Evolutionary conservation across 2,797 vertebrate species (phyloP), one percentile per base, ranked within the genome.

Genomic region (Hydrocynus forskahlii): DNA sequence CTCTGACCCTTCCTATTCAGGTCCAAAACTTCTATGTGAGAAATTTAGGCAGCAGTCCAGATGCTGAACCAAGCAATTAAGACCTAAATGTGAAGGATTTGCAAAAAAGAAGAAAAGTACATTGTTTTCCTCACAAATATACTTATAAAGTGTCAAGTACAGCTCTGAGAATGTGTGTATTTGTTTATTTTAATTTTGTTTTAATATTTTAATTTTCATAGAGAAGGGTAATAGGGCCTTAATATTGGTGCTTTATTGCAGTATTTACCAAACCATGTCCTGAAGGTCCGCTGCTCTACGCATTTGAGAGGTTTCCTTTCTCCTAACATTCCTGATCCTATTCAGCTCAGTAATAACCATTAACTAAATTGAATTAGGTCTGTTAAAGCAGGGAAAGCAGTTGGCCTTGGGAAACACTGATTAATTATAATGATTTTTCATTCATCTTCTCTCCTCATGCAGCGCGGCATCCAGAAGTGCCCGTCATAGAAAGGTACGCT

Each of bases 401-500:
- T 54, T 54, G 4, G 45, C 0, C 7, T 12, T 48, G 8, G 12
- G 45, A 48, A 54, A 7, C 0, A 1, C 9, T 13, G 29, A 7
- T 43, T 59, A 1, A 0, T 8, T 45, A 3, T 14, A 10, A n/a
- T 5, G 1, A 0, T 6, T n/a, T 40, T 16, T 48, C 35, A 35
- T 59, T 21, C 1, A 29, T 79, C 54, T 23, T 14, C 9, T 7
- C 7, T 76, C 0, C 21, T 48, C 54, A 62, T 88, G 5, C 92
- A 98, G 97, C 92, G 76, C 93, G 95, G 84, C 91, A 91, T 8
- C 92, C 90, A 0, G 96, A 96, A 75, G 91, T 94, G 79, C 86
- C 84, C 0, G 92, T 92, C 79, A 87, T 90, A 75, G 95, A 96
- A 86, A 96, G 96, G 98, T 99, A 91, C 76, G 92, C 88, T 69